These are phyloP conservation scores for Trachymyrmex cornetzi DNA, from an alignment of 1,140 invertebrate genomes.

Conservation along the genomic window DNA sequence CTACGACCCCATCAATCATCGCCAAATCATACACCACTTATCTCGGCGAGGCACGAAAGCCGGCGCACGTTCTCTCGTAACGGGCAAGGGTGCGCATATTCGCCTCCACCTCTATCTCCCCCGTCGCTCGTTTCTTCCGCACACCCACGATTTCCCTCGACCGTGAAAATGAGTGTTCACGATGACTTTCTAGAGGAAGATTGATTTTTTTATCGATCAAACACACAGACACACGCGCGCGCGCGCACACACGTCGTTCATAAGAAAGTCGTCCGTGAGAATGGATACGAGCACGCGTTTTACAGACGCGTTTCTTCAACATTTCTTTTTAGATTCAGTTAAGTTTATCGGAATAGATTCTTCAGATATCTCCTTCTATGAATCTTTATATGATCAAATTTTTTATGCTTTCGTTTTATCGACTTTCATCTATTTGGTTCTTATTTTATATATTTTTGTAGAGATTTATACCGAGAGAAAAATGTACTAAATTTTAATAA, in stretches of 20 bases:
- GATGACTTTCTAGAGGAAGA: slow-evolving; percentile 35
- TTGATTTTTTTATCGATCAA: slow-evolving; percentile 17
- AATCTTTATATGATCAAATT: not conserved
- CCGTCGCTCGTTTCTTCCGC: slow-evolving; percentile 53
- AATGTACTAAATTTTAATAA: too few species aligned
- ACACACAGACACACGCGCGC: not conserved
- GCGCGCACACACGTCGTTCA: not conserved
- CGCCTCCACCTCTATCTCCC: slow-evolving; percentile 49
- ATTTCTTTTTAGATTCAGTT: slow-evolving; percentile 5
- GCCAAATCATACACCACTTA: slow-evolving; percentile 86
- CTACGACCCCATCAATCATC: slow-evolving; percentile 86
- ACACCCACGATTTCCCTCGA: slow-evolving; percentile 61
- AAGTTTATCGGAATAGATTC: not conserved
- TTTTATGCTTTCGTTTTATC: not conserved
- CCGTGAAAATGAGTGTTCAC: slow-evolving; percentile 28
- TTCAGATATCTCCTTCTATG: not conserved
- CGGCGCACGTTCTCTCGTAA: slow-evolving; percentile 82
- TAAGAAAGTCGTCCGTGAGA: slow-evolving; percentile 17
- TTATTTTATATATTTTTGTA: not conserved
- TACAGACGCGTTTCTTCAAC: not conserved
- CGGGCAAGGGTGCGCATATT: slow-evolving; percentile 63
- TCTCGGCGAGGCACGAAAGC: slow-evolving; percentile 80
- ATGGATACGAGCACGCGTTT: not conserved
- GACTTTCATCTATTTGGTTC: not conserved
- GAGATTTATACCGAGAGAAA: too few species aligned